Evolutionary conservation across 37 sponge, comb jelly and placozoan species (phyloP).

Genomic region (Halichondria panicea): DNA sequence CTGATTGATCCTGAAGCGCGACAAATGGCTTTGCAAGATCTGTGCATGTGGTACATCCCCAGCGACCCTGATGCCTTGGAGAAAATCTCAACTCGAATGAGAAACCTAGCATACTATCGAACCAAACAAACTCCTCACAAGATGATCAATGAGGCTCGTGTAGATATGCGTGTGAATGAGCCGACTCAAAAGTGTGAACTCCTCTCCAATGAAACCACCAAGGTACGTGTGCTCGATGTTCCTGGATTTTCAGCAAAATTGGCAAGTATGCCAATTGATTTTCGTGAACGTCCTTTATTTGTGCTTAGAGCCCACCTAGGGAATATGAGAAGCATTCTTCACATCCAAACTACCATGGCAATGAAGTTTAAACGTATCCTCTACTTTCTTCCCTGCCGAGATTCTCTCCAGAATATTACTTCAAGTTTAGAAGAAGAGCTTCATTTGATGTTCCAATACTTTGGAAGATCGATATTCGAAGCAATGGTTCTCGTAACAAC

Average conservation of each 20-base stretch:
- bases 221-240: constrained; percentile 2
- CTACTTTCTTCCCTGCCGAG: constrained; percentile 31
- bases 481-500: constrained; percentile 33
- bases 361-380: constrained; percentile 14
- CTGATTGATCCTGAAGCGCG: no score
- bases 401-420: background rate
- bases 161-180: background rate
- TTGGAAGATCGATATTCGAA: constrained; percentile 21
- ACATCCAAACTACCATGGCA: background rate
- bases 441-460: constrained; percentile 2
- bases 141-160: background rate
- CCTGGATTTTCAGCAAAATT: constrained; percentile 6
- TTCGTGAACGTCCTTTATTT: no score
- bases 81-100: background rate
- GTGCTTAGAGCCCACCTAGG: no score
- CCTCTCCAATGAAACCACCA: constrained; percentile 6
- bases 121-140: background rate
- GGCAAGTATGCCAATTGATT: no score
- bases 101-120: background rate
- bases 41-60: background rate
- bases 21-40: background rate
- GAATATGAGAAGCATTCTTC: constrained; percentile 12
- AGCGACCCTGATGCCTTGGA: background rate
- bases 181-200: background rate
- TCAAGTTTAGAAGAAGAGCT: constrained; percentile 2